phyloP scores from a whole-genome alignment of 2,113 vertebrate genomes.

The Leucopsar rothschildi region DNA sequence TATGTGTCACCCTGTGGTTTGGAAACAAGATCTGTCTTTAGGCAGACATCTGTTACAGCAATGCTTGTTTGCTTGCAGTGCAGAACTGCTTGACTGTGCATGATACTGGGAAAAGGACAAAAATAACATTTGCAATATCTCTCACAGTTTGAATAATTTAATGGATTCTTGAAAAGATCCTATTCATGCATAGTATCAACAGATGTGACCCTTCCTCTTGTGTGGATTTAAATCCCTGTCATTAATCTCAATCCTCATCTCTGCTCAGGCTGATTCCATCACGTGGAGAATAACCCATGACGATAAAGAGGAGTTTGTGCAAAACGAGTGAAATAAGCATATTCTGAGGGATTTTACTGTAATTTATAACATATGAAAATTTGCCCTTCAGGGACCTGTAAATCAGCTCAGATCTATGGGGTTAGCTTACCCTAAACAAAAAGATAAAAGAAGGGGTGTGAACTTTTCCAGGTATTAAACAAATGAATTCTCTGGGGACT shows the following conservation, averaged over 20 bases:
- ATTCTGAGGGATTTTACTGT: not conserved
- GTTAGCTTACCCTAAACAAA: not conserved
- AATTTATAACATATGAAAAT: slow-evolving; percentile 10
- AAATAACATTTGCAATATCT: not conserved
- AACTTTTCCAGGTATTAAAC: slow-evolving; percentile 31
- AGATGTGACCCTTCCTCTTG: not conserved
- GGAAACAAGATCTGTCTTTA: not conserved
- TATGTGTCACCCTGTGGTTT: not conserved
- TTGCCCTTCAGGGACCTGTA: not conserved
- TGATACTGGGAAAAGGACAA: not conserved
- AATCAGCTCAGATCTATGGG: not conserved
- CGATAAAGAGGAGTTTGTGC: not conserved
- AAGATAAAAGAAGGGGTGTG: slow-evolving; percentile 27
- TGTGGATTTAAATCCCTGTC: not conserved
- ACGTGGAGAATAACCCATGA: not conserved
- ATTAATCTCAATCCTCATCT: not conserved
- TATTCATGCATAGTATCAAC: not conserved
- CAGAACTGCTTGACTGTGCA: not conserved
- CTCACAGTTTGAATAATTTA: not conserved
- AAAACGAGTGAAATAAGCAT: not conserved
- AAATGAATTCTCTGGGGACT: not conserved
- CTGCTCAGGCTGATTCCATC: not conserved
- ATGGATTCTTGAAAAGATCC: not conserved
- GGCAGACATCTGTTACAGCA: not conserved
- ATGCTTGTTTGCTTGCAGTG: not conserved